A percentile compares a stretch with the other conserved stretches of the same genome.
These are phyloP conservation scores for Hetaerina titia DNA, from an alignment of 2,888 invertebrate species.

Conservation along the genomic window DNA sequence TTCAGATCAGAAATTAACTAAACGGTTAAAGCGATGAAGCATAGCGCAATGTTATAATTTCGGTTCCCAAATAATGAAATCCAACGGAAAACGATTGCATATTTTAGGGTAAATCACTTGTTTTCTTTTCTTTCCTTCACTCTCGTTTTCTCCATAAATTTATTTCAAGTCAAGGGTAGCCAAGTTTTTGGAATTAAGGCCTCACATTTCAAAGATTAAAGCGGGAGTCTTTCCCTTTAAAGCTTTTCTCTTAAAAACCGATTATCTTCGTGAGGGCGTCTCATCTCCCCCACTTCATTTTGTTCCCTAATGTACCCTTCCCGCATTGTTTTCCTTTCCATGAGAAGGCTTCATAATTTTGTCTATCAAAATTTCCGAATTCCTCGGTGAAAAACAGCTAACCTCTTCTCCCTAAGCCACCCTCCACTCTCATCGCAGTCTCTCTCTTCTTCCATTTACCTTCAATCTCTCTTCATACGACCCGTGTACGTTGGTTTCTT, in stretches of 20 bases:
- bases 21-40: no score
- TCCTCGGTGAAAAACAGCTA: background rate
- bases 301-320: background rate
- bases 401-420: background rate
- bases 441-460: background rate
- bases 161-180: background rate
- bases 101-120: background rate
- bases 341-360: background rate
- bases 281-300: background rate
- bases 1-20: no score
- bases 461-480: background rate
- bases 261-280: constrained; percentile 7
- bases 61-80: no score
- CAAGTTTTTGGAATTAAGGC: background rate
- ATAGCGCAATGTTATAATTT: no score
- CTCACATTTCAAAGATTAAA: background rate
- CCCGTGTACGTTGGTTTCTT: background rate
- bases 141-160: background rate
- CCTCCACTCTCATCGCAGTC: background rate
- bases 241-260: background rate
- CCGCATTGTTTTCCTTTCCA: background rate
- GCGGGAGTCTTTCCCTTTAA: constrained; percentile 17
- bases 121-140: background rate
- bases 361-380: background rate
- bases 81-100: background rate